Evolutionary conservation across 2,888 invertebrate species (phyloP).

Genomic region (Lampropteryx suffumata): DNA sequence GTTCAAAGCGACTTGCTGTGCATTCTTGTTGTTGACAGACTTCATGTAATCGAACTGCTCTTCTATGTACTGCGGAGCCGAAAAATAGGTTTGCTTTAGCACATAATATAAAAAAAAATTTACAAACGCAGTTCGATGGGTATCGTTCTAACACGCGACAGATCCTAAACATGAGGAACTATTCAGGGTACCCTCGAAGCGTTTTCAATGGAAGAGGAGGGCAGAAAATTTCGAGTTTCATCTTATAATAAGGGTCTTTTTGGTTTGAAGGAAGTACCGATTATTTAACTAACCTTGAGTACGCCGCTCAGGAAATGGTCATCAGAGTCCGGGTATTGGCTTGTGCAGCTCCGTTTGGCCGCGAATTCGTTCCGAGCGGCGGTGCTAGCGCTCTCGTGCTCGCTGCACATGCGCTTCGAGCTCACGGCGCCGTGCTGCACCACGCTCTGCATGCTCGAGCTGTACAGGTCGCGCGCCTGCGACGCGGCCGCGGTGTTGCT

Average conservation of each 20-base stretch:
- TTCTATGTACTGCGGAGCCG: constrained; percentile 20
- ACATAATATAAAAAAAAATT: too few species aligned
- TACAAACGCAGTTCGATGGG: too few species aligned
- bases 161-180: too few species aligned
- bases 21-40: constrained; percentile 10
- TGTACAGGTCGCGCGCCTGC: constrained; percentile 27
- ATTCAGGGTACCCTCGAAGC: too few species aligned
- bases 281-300: constrained; percentile 28
- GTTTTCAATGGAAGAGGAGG: too few species aligned
- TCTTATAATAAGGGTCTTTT: too few species aligned
- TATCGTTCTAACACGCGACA: too few species aligned
- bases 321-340: constrained; percentile 1
- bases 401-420: constrained; percentile 13
- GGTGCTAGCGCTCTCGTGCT: constrained; percentile 18
- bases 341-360: constrained; percentile 5
- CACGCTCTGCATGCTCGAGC: constrained; percentile 34
- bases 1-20: constrained; percentile 20
- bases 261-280: too few species aligned
- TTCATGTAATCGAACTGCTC: constrained; percentile 16
- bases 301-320: constrained; percentile 23
- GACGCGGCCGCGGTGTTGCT: constrained; percentile 30
- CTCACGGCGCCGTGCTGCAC: constrained; percentile 59
- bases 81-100: too few species aligned
- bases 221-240: too few species aligned
- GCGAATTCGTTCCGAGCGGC: constrained; percentile 17